Percentiles rank a stretch among this genome's conserved stretches.
phyloP scores from a whole-genome alignment of 1,140 invertebrate species.

The Ctenoplectra terminalis region DNA sequence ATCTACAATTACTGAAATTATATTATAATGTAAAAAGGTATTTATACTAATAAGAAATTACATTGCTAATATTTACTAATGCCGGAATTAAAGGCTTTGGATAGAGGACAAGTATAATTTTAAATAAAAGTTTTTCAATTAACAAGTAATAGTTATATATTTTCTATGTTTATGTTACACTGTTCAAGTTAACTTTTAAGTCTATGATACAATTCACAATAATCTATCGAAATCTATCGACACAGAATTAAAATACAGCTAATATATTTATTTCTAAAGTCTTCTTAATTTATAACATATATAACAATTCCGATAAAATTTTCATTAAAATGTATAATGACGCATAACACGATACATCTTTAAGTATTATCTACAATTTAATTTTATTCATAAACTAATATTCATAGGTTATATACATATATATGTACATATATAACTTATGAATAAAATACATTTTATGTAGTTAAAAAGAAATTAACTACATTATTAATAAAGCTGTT shows the following conservation, averaged over 20 bases:
- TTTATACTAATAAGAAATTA: background rate
- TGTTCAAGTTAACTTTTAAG: slow-evolving; percentile 13
- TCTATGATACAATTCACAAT: slow-evolving; percentile 27
- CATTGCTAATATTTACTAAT: background rate
- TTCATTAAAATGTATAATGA: slow-evolving; percentile 41
- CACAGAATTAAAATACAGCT: slow-evolving; percentile 11
- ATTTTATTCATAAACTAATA: background rate
- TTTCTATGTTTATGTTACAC: slow-evolving; percentile 43
- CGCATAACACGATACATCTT: slow-evolving; percentile 20
- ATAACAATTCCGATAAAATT: slow-evolving; percentile 43
- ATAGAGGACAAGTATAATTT: slow-evolving; percentile 19
- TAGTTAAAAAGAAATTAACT: background rate
- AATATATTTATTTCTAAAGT: slow-evolving; percentile 29
- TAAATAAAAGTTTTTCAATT: slow-evolving; percentile 29
- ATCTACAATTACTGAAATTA: background rate
- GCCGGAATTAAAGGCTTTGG: slow-evolving; percentile 20
- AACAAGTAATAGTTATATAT: slow-evolving; percentile 58
- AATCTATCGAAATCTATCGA: background rate
- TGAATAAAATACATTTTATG: background rate
- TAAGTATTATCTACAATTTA: slow-evolving; percentile 11
- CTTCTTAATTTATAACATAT: background rate
- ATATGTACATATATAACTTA: no score
- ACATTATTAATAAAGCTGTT: background rate
- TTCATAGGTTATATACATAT: background rate
- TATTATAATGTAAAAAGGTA: background rate